Conservation (phyloP, 2,888 invertebrate genomes). For the Rhaphigaster nebulosa region DNA sequence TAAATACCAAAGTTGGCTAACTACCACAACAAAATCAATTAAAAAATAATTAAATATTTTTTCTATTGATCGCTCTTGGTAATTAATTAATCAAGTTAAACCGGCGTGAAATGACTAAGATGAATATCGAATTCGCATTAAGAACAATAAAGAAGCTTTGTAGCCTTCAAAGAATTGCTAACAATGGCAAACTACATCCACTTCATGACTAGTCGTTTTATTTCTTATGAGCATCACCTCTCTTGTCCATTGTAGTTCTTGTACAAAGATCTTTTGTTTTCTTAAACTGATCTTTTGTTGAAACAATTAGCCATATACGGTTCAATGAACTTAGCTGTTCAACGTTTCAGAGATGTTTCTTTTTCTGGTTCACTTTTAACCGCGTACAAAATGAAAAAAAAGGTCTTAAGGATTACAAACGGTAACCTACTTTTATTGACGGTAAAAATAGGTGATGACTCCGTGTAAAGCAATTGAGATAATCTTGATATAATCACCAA, state of each 20-base stretch:
- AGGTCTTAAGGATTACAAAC: too few relatives aligned
- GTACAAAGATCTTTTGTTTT: slow-evolving; percentile 31
- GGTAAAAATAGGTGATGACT: too few relatives aligned
- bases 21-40: too few relatives aligned
- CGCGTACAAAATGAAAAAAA: too few relatives aligned
- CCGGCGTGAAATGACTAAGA: background rate
- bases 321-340: slow-evolving; percentile 24
- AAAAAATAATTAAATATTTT: too few relatives aligned
- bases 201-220: background rate
- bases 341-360: background rate
- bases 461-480: too few relatives aligned
- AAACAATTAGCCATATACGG: background rate
- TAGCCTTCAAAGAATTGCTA: background rate
- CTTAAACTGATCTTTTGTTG: slow-evolving; percentile 37
- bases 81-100: background rate
- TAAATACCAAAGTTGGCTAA: too few relatives aligned
- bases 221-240: slow-evolving; percentile 1
- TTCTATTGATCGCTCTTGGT: background rate
- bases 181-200: background rate
- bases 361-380: background rate
- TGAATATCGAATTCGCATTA: slow-evolving; percentile 29
- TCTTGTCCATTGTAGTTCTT: background rate
- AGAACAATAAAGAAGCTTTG: background rate
- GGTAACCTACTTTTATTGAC: too few relatives aligned
- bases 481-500: too few relatives aligned